Evolutionary conservation across 2,797 vertebrate genomes (phyloP).

Genomic region (Scolopax rusticola): DNA sequence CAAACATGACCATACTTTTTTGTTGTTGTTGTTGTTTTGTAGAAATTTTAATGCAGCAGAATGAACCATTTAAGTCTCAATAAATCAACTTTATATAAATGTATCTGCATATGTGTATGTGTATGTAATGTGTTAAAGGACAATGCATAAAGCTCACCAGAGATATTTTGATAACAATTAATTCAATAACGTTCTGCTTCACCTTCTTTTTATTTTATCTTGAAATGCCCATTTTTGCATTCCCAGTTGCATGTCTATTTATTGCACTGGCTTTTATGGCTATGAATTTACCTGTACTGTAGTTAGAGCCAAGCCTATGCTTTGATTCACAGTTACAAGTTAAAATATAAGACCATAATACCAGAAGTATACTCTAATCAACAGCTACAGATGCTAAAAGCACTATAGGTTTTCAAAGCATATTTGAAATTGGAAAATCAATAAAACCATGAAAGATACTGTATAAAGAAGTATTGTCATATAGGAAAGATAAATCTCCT

Average conservation of each 20-base stretch:
- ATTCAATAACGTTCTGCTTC: not conserved
- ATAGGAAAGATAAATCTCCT: not conserved
- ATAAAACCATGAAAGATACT: not conserved
- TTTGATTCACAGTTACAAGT: not conserved
- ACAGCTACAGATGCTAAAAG: not conserved
- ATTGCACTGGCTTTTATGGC: not conserved
- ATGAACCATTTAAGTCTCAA: not conserved
- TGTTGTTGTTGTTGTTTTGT: not conserved
- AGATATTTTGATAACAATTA: not conserved
- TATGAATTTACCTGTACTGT: not conserved
- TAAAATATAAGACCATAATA: not conserved
- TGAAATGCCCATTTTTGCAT: not conserved
- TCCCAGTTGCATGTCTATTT: not conserved
- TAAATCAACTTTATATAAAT: not conserved
- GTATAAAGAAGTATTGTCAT: not conserved
- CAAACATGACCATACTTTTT: not conserved
- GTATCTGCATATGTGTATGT: not conserved
- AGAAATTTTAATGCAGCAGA: not conserved
- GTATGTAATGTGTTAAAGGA: not conserved
- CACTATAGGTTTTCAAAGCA: accelerated
- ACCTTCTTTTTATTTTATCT: not conserved
- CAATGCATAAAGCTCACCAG: not conserved
- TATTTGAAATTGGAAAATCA: not conserved
- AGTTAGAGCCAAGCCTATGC: not conserved
- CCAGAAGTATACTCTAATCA: not conserved